Percentiles rank a stretch among this genome's conserved stretches.
phyloP scores from a whole-genome alignment of 2,797 vertebrate genomes.

The Lagocephalus sceleratus region DNA sequence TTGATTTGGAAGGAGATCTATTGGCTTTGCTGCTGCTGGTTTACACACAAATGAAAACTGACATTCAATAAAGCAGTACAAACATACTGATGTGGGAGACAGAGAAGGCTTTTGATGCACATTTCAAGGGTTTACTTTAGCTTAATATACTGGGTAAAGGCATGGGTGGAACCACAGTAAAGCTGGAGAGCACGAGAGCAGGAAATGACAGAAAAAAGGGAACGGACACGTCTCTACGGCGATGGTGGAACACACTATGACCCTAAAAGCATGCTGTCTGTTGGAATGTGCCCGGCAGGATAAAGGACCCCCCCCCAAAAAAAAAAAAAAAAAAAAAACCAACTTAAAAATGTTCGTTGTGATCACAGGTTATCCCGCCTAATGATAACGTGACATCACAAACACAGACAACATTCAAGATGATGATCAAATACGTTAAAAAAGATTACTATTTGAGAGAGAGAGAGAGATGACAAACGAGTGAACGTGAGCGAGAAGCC shows the following conservation, averaged over 20 bases:
- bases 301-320: slow-evolving; percentile 37
- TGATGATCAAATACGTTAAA: slow-evolving; percentile 36
- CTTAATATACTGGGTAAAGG: slow-evolving; percentile 80
- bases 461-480: slow-evolving; percentile 34
- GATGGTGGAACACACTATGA: slow-evolving; percentile 46
- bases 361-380: slow-evolving; percentile 55
- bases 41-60: slow-evolving; percentile 56
- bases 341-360: slow-evolving; percentile 16
- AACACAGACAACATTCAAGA: slow-evolving; percentile 38
- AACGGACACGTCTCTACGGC: slow-evolving; percentile 10
- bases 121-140: slow-evolving; percentile 80
- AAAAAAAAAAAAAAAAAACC: no score
- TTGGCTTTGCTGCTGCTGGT: slow-evolving; percentile 71
- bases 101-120: slow-evolving; percentile 65
- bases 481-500: slow-evolving; percentile 25
- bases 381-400: slow-evolving; percentile 37
- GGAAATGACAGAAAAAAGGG: slow-evolving; percentile 18
- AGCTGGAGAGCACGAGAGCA: slow-evolving; percentile 52
- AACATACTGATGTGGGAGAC: slow-evolving; percentile 46
- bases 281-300: slow-evolving; percentile 77
- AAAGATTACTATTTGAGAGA: slow-evolving; percentile 45
- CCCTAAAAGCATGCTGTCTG: slow-evolving; percentile 51
- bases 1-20: slow-evolving; percentile 67
- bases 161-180: slow-evolving; percentile 67
- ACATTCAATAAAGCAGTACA: slow-evolving; percentile 65